phyloP scores from a whole-genome alignment of 2,113 vertebrate species.

The Nannospalax galili region DNA sequence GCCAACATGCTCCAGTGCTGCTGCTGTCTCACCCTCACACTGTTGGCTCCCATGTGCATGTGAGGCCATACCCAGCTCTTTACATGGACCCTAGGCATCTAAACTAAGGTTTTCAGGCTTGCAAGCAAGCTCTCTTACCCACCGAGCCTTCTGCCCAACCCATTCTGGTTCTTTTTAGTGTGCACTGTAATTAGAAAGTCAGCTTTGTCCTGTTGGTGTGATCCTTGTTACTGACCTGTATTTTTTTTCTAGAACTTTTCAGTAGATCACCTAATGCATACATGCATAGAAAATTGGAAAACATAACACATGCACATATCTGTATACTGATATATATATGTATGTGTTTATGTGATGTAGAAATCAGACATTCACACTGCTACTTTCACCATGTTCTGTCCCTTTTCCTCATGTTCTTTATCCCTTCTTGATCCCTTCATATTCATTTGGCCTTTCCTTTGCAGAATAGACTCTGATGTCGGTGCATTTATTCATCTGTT shows the following conservation, averaged over 20 bases:
- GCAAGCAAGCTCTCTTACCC: too few species aligned
- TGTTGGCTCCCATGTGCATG: not conserved
- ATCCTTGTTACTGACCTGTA: not conserved
- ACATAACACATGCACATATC: not conserved
- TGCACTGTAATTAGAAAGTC: not conserved
- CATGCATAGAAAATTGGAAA: not conserved
- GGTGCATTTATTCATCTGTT: not conserved
- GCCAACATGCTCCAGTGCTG: too few species aligned
- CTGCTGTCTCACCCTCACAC: not conserved
- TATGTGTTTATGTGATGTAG: not conserved
- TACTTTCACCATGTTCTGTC: not conserved
- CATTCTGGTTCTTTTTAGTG: not conserved
- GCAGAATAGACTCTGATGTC: not conserved
- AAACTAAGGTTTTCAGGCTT: too few species aligned
- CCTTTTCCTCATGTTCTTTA: not conserved
- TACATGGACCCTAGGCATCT: not conserved
- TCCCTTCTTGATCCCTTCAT: not conserved
- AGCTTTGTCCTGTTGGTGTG: not conserved
- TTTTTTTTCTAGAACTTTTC: not conserved
- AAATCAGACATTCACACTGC: not conserved
- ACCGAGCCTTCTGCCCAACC: not conserved
- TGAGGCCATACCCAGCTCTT: not conserved
- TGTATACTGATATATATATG: not conserved
- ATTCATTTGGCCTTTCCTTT: not conserved
- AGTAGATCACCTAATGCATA: not conserved